Base-by-base conservation (phyloP, 2,888 invertebrate species). In the Camptogramma bilineatum region DNA sequence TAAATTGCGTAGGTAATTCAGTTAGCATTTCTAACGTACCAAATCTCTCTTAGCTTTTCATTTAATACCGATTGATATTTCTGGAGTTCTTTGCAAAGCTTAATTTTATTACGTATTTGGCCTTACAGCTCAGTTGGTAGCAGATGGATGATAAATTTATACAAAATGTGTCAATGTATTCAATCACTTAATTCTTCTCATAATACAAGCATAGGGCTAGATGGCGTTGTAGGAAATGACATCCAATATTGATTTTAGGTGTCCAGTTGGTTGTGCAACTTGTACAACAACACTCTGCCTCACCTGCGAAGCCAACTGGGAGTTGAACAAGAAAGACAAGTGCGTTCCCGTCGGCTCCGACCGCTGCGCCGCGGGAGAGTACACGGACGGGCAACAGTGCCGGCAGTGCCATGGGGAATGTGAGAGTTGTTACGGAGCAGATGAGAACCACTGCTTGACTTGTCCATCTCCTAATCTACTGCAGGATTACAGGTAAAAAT, bases 351-450 rank as follows among this genome's bases (percentile, higher is more conserved):
- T 94, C 57, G 96, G 95, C 63, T 95, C 96, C 64, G 95, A 95
- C 44, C 95, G 94, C 64, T 97, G 97, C 80, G 94, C 94, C 73
- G 89, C 94, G 69, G 94, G 96, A 91, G 94, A 94, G 90, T 94
- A 76, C 65, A 94, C 94, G 52, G 95, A 94, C 24, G 94, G 95
- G 16, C 94, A 94, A 47, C 93, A 94, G 51, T 98, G 98, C 83
- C 95, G 95, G 68, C 93, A 94, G 3, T 98, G 98, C 79, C 96
- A 97, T 80, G 94, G 94, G 2, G 95, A 96, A 0, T 98, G 98
- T 78, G 96, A 96, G 70, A 95, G 96, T n/a, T 98, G 98, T 82
- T 96, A 95, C 67, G 97, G 97, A 0, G 94, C 95, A 4, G 94
- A 95, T n/a, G 95, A 95, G 34, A 93, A 94, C 46, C 94, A 95